These are phyloP conservation scores for Tyrophagus putrescentiae DNA, from an alignment of 1,140 invertebrate species.

Conservation along the genomic window DNA sequence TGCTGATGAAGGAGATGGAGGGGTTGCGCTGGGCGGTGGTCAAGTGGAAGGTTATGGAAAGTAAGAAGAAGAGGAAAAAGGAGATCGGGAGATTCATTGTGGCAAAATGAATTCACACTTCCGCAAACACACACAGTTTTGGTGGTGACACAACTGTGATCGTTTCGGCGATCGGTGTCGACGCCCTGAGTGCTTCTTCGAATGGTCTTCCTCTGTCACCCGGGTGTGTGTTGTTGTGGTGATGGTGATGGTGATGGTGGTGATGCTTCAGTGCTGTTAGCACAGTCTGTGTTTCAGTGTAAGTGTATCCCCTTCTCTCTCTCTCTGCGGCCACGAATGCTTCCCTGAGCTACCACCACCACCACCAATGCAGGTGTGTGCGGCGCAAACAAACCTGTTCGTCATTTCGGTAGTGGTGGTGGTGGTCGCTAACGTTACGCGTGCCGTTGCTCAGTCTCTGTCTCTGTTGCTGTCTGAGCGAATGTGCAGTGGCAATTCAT, in stretches of 20 bases:
- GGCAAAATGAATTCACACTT: neutral
- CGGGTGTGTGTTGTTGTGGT: too few species aligned
- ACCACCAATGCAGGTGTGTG: neutral
- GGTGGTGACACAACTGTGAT: neutral
- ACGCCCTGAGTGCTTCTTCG: too few species aligned
- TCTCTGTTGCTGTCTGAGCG: neutral
- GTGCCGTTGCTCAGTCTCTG: neutral
- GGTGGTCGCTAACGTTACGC: neutral
- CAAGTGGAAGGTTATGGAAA: neutral
- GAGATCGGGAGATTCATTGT: neutral
- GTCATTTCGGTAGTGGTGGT: neutral
- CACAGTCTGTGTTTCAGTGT: neutral
- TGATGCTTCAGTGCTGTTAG: neutral
- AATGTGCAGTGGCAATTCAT: too few species aligned
- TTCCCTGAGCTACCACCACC: too few species aligned
- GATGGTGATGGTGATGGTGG: neutral
- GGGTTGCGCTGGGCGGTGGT: slow-evolving; percentile 53
- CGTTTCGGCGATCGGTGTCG: neutral
- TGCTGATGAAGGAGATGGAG: slow-evolving; percentile 75
- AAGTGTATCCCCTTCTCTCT: too few species aligned
- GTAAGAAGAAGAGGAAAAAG: neutral
- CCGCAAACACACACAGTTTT: too few species aligned
- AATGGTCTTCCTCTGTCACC: too few species aligned
- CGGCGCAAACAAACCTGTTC: neutral
- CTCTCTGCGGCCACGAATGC: too few species aligned